Evolutionary conservation across 2,888 invertebrate genomes (phyloP), one percentile per base, ranked within the genome.

Genomic region (Epistrophe grossulariae): DNA sequence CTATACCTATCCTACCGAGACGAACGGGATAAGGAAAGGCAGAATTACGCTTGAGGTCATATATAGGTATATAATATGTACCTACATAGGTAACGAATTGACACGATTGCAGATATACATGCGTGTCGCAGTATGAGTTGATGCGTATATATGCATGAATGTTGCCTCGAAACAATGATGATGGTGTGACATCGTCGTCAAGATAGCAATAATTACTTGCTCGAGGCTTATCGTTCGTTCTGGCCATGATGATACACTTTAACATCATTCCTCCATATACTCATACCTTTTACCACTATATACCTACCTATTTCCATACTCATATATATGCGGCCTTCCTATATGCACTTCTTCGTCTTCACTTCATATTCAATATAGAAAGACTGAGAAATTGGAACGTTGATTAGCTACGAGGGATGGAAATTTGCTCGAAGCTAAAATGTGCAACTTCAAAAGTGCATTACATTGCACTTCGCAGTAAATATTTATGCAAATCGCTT

Each of bases 401-500:
- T 82, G 71, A 81, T 81, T 85, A 87, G 78, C 71, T 79, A 79
- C 70, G 28, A 76, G 79, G 70, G 82, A 79, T 76, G 78, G 50
- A 38, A 40, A 40, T 45, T 45, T 62, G 82, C 82, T 50, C n/a
- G 10, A 40, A 57, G 82, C 79, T 72, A 71, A 79, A 83, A 74
- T 79, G 52, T 70, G 40, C 82, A 83, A 87, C 87, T 87, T 87
- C 87, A 79, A 83, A 87, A 87, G 87, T 79, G 82, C 87, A 87
- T 87, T 87, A 87, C 87, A 83, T 76, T 87, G 76, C 79, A 72
- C 76, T 66, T 83, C 76, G 64, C 66, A 87, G 87, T 87, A 87
- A 87, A 87, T 87, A 87, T 87, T 87, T 83, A 87, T 87, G 87
- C 87, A 87, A 87, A 87, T 87, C 87, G 87, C 87, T 87, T 87